Conservation (phyloP, 2,113 vertebrate species). For the Rhipidura dahli region DNA sequence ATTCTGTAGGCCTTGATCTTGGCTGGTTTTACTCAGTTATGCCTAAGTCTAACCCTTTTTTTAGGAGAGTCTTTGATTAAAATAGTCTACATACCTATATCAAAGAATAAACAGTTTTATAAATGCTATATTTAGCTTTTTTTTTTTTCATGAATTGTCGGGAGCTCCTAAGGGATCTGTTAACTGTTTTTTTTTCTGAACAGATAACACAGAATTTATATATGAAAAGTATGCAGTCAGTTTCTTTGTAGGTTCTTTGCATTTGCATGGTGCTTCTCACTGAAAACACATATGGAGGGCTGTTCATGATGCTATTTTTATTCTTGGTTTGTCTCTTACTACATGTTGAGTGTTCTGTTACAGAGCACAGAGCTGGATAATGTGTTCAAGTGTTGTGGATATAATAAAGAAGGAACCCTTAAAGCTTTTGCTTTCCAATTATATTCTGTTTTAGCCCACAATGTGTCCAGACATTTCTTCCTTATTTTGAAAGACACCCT, state of each 20-base stretch:
- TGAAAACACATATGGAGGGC: conserved; percentile 1
- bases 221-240: background rate
- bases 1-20: background rate
- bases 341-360: background rate
- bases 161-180: background rate
- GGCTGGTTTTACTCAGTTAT: background rate
- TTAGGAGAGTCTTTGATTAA: background rate
- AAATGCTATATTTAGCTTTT: background rate
- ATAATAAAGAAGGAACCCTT: conserved; percentile 26
- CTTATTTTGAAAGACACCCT: conserved; percentile 40
- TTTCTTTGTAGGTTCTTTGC: background rate
- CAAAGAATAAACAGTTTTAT: background rate
- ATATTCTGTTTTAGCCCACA: conserved; percentile 4
- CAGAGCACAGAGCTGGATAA: background rate
- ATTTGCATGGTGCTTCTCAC: background rate
- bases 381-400: background rate
- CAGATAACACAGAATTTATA: background rate
- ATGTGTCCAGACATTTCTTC: conserved; percentile 37
- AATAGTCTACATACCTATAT: background rate
- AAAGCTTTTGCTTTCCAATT: conserved; percentile 45
- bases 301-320: background rate
- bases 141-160: background rate
- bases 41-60: background rate
- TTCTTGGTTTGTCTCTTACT: background rate
- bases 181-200: background rate